A percentile compares a stretch with the other conserved stretches of the same genome.
Conservation (phyloP, 2,113 vertebrate genomes). For the Larimichthys crocea region DNA sequence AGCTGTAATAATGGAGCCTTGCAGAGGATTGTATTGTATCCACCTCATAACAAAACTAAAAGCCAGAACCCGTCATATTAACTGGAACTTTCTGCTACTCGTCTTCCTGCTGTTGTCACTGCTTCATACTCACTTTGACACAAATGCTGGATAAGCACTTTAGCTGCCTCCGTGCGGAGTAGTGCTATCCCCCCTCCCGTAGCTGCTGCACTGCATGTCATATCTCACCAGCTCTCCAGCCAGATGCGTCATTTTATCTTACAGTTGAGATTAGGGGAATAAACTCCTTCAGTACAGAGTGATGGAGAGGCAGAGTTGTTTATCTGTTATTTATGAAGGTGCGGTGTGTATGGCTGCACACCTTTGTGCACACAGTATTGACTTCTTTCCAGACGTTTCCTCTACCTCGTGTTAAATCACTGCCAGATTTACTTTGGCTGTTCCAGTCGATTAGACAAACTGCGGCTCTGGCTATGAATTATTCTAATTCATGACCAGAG, state of each 20-base stretch:
- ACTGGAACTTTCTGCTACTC: slow-evolving; percentile 22
- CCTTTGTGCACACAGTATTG: slow-evolving; percentile 21
- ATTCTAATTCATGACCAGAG: no score
- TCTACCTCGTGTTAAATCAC: slow-evolving; percentile 42
- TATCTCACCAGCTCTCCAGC: slow-evolving; percentile 29
- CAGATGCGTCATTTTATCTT: slow-evolving; percentile 1
- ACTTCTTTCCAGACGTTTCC: slow-evolving; percentile 38
- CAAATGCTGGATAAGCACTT: slow-evolving; percentile 63
- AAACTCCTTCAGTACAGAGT: neutral
- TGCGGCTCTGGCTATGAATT: neutral
- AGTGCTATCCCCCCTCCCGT: slow-evolving; percentile 29
- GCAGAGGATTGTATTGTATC: slow-evolving; percentile 3
- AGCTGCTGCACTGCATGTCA: neutral
- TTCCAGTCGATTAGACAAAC: slow-evolving; percentile 30
- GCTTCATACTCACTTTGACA: slow-evolving; percentile 46
- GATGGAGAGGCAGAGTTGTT: neutral
- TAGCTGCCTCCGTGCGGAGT: slow-evolving; percentile 12
- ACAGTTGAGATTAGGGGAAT: slow-evolving; percentile 10
- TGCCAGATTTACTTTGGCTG: slow-evolving; percentile 20
- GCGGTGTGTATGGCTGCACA: slow-evolving; percentile 6
- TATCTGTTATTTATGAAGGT: slow-evolving; percentile 35
- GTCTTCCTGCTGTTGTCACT: slow-evolving; percentile 4
- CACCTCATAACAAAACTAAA: neutral
- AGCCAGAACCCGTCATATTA: slow-evolving; percentile 23
- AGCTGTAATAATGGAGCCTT: slow-evolving; percentile 2